Conservation (phyloP, 2,113 vertebrate species). For the Anolis carolinensis region DNA sequence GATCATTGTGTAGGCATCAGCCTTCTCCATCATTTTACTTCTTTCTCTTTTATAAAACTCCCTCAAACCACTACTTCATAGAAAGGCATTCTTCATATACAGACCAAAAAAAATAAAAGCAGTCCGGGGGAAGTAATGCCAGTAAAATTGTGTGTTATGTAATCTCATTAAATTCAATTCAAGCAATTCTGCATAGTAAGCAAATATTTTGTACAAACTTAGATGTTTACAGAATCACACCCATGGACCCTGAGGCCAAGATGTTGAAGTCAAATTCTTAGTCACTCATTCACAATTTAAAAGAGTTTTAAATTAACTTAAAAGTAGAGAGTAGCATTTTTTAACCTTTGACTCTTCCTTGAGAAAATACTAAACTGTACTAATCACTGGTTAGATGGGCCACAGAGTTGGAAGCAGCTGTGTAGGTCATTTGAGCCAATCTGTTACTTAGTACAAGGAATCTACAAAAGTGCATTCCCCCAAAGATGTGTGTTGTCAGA, state of each 20-base stretch:
- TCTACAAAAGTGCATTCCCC: neutral
- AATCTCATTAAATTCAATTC: neutral
- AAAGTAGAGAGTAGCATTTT: neutral
- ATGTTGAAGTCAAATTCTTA: neutral
- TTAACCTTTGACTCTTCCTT: neutral
- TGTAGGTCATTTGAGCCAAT: neutral
- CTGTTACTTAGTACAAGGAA: neutral
- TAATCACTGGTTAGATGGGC: neutral
- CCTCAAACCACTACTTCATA: neutral
- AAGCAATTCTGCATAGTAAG: neutral
- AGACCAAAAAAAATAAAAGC: neutral
- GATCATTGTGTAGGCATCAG: neutral
- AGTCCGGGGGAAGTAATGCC: neutral
- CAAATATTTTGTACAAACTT: neutral
- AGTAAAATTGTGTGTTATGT: neutral
- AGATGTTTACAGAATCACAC: neutral
- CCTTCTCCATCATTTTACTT: neutral
- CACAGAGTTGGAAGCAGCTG: neutral
- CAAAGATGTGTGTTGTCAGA: neutral
- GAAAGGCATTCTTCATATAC: neutral
- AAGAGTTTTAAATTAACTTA: neutral
- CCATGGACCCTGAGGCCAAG: neutral
- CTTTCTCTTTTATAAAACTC: neutral
- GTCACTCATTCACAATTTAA: neutral
- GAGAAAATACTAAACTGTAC: neutral